Evolutionary conservation across 2,888 invertebrate species (phyloP), one percentile per base, ranked within the genome.

Genomic region (Didymodactylos carnosus): DNA sequence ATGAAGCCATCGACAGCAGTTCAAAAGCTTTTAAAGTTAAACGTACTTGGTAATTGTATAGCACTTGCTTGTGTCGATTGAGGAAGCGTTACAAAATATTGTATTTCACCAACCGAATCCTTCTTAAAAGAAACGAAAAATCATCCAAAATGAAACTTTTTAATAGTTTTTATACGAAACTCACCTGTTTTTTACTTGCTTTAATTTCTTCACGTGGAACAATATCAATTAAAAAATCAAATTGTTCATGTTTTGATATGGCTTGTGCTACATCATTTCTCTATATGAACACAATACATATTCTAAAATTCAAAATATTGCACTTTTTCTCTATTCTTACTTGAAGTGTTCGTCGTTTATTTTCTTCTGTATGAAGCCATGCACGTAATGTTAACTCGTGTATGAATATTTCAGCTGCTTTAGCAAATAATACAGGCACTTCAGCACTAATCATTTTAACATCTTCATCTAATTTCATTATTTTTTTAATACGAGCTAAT

Each of bases 361-460:
- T 95, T 81, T 97, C 94, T 82, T 97, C 94, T 0, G 97, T 97
- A 80, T 95, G 94, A 43, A 87, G 88, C 98, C 98, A 98, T 3
- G 97, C 93, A 75, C 97, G 86, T 69, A 97, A 85, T 0, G 98
- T 95, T 40, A 98, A 84, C 83, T 99, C 98, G 80, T 93, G 92
- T 77, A 99, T 94, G 82, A 98, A 97, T 76, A 98, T 91, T 85
- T 98, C 98, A 0, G 94, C 93, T 0, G 97, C 97, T 84, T 95
- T 95, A 0, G 97, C 94, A 84, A 98, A 95, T 70, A 98, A 85
- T 77, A 97, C 88, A 0, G 97, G 97, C 0, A 95, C 97, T 84
- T 98, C 97, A 0, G 94, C 94, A 62, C 94, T 94, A 79, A 98
- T 98, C 97, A 98, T 98, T 87, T 97, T 94, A 0, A 97, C 95